Percentiles rank a stretch among this genome's conserved stretches.
Evolutionary conservation across 2,113 vertebrate genomes (phyloP).

Genomic region (Mus musculus): DNA sequence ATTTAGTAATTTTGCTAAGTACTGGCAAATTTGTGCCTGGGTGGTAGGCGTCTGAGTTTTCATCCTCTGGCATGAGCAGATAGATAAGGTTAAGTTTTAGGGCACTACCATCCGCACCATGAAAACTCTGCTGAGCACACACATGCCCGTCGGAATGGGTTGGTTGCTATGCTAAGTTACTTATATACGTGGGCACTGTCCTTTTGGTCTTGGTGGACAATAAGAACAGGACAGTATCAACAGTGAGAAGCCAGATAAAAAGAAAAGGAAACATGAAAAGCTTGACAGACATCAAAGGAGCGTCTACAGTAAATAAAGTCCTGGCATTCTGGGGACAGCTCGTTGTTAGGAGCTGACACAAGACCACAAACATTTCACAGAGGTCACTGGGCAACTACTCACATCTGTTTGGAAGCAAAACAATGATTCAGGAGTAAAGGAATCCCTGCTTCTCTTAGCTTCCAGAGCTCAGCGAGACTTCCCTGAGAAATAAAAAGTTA

Average conservation of each 20-base stretch:
- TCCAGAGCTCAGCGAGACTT: background rate
- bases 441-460: conserved; percentile 63
- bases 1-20: conserved; percentile 46
- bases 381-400: conserved; percentile 74
- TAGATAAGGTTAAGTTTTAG: background rate
- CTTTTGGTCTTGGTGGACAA: conserved; percentile 48
- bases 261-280: conserved; percentile 60
- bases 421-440: conserved; percentile 67
- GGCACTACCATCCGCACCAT: background rate
- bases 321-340: conserved; percentile 62
- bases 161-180: conserved; percentile 59
- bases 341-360: conserved; percentile 48
- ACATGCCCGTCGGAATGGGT: background rate
- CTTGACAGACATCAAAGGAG: conserved; percentile 69
- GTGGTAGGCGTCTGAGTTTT: background rate
- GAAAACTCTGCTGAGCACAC: background rate
- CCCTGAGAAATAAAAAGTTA: background rate
- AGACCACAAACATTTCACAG: conserved; percentile 75
- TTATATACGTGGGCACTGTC: conserved; percentile 25
- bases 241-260: conserved; percentile 67
- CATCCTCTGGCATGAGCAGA: background rate
- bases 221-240: conserved; percentile 45
- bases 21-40: background rate
- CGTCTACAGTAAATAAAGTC: conserved; percentile 64
- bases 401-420: conserved; percentile 75